Evolutionary conservation across 2,888 invertebrate species (phyloP).

Genomic region (Drosophila ezoana): DNA sequence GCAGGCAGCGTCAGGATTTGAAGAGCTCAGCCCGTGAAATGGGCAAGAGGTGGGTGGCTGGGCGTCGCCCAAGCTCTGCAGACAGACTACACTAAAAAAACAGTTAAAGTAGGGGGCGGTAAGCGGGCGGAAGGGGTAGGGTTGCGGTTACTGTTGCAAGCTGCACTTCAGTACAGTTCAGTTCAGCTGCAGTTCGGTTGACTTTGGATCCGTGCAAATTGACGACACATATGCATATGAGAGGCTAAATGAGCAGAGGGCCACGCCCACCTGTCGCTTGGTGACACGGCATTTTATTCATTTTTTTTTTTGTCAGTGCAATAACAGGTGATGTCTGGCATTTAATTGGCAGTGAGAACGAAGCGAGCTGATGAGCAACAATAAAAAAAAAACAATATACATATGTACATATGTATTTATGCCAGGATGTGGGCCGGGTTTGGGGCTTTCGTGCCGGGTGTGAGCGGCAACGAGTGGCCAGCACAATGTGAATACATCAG

Average conservation of each 20-base stretch:
- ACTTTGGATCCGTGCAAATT: conserved; percentile 56
- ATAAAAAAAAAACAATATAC: background rate
- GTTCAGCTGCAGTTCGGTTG: conserved; percentile 28
- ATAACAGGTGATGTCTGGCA: conserved; percentile 43
- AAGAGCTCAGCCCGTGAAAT: conserved; percentile 47
- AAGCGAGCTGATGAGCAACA: conserved; percentile 25
- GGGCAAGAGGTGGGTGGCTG: conserved; percentile 16
- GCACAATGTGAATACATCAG: conserved; percentile 42
- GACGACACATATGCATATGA: conserved; percentile 24
- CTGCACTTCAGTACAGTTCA: conserved; percentile 18
- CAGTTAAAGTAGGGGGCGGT: conserved; percentile 25
- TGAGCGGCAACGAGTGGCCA: conserved; percentile 20
- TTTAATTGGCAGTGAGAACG: conserved; percentile 40
- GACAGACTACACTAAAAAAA: conserved; percentile 39
- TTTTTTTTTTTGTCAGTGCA: conserved; percentile 9
- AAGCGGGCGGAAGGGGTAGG: conserved; percentile 14
- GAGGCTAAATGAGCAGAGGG: conserved; percentile 22
- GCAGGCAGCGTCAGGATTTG: conserved; percentile 49
- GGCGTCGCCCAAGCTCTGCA: background rate
- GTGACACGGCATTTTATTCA: conserved; percentile 3
- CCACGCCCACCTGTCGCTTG: conserved; percentile 33
- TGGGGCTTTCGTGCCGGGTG: background rate
- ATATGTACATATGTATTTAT: background rate
- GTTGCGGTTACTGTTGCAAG: background rate
- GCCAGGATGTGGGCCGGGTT: background rate